phyloP scores from a whole-genome alignment of 2,888 invertebrate species.

The Drosophila maculinotata region DNA sequence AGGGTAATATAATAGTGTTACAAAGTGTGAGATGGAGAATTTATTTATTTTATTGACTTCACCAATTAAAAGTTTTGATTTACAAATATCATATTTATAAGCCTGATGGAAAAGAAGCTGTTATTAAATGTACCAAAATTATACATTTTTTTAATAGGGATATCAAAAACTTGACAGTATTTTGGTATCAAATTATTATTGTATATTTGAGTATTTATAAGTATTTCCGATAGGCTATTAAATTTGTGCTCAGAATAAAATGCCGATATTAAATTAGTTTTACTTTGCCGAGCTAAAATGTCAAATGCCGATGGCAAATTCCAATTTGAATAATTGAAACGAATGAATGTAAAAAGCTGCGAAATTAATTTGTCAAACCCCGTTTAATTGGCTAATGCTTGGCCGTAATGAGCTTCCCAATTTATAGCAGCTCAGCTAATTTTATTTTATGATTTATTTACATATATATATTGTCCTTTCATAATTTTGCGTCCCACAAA shows the following conservation, averaged over 20 bases:
- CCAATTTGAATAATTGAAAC: constrained; percentile 57
- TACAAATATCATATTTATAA: too few relatives aligned
- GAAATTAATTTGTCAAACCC: constrained; percentile 48
- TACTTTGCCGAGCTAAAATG: constrained; percentile 10
- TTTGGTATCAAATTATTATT: too few relatives aligned
- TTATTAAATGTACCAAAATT: too few relatives aligned
- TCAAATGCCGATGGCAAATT: constrained; percentile 16
- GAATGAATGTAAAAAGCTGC: constrained; percentile 32
- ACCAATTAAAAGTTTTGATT: too few relatives aligned
- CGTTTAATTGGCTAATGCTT: constrained; percentile 19
- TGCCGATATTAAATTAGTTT: constrained; percentile 22
- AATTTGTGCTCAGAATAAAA: neutral
- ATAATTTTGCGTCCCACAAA: constrained; percentile 22
- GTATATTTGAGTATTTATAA: too few relatives aligned
- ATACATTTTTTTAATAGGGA: too few relatives aligned
- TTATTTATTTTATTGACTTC: too few relatives aligned
- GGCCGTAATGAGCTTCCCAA: constrained; percentile 15
- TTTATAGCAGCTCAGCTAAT: constrained; percentile 21
- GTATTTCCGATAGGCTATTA: neutral
- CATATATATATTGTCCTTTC: constrained; percentile 7
- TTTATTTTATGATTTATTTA: constrained; percentile 30
- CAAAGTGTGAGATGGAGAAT: too few relatives aligned
- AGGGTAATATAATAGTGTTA: too few relatives aligned
- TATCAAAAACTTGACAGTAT: too few relatives aligned
- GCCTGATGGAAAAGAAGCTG: too few relatives aligned